Conservation (phyloP, 2,888 invertebrate species). For the Pristionchus mayeri region DNA sequence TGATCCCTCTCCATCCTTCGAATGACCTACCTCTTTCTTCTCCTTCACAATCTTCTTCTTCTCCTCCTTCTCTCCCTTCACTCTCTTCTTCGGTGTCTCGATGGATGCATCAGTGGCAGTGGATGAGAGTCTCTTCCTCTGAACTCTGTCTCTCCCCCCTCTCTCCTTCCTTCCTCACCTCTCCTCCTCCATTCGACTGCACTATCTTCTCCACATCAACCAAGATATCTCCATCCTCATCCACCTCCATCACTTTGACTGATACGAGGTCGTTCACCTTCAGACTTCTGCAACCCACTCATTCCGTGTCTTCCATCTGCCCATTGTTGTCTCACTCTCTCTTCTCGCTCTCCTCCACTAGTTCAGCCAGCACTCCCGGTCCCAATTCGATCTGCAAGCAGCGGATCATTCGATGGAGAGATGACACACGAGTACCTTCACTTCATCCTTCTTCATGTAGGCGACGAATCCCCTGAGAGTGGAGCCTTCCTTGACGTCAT, state of each 20-base stretch:
- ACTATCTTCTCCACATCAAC: not conserved
- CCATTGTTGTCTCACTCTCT: not conserved
- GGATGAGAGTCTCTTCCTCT: not conserved
- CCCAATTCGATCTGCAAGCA: not conserved
- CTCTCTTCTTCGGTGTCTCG: constrained; percentile 18
- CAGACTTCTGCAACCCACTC: not conserved
- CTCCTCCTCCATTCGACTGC: not conserved
- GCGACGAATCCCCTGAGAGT: not conserved
- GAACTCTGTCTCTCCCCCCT: no score
- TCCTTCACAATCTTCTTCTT: constrained; percentile 41
- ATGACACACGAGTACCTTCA: not conserved
- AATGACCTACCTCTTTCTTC: not conserved
- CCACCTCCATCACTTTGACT: not conserved
- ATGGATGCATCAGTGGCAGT: not conserved
- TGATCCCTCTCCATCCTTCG: not conserved
- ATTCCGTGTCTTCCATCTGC: not conserved
- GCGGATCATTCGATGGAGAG: not conserved
- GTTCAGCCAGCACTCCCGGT: not conserved
- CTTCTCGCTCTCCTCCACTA: not conserved
- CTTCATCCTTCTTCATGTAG: constrained; percentile 19
- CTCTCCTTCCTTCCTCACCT: no score
- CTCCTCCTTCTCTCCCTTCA: constrained; percentile 28
- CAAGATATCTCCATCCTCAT: constrained; percentile 1
- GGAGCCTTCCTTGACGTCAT: not conserved
- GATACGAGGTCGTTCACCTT: constrained; percentile 37